Percentiles rank a stretch among this genome's conserved stretches.
These are phyloP conservation scores for Rhyacophila brunnea DNA, from an alignment of 1,140 invertebrate genomes.

Conservation along the genomic window DNA sequence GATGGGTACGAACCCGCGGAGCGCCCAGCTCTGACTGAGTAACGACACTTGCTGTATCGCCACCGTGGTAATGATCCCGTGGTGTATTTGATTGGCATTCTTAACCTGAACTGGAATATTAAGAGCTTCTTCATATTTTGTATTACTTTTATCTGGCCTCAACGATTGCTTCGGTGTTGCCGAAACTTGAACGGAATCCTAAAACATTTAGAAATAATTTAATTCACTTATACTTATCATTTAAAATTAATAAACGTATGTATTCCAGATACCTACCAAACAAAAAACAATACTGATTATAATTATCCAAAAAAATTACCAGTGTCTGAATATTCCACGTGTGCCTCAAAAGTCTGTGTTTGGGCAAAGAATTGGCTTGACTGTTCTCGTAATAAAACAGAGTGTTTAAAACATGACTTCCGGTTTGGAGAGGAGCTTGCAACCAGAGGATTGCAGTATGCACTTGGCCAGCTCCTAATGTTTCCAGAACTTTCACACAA, in stretches of 20 bases:
- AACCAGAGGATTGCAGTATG: constrained; percentile 61
- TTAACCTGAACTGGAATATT: constrained; percentile 47
- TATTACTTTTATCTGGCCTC: constrained; percentile 30
- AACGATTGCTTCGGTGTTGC: constrained; percentile 45
- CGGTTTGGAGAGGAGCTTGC: constrained; percentile 60
- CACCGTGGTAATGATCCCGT: constrained; percentile 40
- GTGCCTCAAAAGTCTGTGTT: constrained; percentile 60
- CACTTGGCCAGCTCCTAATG: constrained; percentile 54
- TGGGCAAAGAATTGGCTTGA: constrained; percentile 44
- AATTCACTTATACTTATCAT: too few relatives aligned
- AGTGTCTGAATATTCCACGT: constrained; percentile 63
- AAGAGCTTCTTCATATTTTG: constrained; percentile 42
- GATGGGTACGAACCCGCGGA: constrained; percentile 40
- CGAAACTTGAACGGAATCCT: constrained; percentile 48
- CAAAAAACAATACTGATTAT: background rate
- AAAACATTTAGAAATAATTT: too few relatives aligned
- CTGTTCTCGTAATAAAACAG: constrained; percentile 71
- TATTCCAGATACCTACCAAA: too few relatives aligned
- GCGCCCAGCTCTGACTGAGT: constrained; percentile 48
- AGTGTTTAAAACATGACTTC: constrained; percentile 61
- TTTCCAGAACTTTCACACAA: constrained; percentile 40
- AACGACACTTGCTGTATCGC: constrained; percentile 47
- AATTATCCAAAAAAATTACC: too few relatives aligned
- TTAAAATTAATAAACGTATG: too few relatives aligned
- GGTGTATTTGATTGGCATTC: constrained; percentile 45